Base-by-base conservation (phyloP, 2,888 invertebrate genomes). In the Linnaemya tessellans region DNA sequence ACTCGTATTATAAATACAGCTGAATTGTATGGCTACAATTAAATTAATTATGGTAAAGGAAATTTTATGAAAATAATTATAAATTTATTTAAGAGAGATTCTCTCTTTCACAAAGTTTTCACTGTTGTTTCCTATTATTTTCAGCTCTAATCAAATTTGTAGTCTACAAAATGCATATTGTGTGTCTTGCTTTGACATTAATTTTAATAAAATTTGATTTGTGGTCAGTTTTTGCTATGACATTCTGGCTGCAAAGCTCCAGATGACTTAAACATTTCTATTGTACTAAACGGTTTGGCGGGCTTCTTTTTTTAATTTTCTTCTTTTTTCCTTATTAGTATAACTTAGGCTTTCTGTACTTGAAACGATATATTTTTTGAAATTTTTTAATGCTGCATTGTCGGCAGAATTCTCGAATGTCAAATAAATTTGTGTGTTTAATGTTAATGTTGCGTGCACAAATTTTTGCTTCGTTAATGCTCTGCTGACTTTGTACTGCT, bases 391-490 rank as follows among this genome's bases (percentile, higher is more conserved):
- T 30, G 30, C 30, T 38, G 9, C 15, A 3, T 35, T 56, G 81
- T 75, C 81, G 60, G 68, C 68, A 54, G 22, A 68, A 20, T 68
- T 18, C 35, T 68, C 51, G 51, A 68, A 74, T 81, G 74, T 68
- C 74, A 68, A 68, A 68, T 75, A 68, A 75, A 81, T 81, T 81
- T 62, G 41, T 62, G 9, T 60, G 38, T 41, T 81, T 68, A 68
- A 68, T 75, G 43, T 43, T 81, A 25, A 81, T 68, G 62, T 64
- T 79, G 79, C 54, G 70, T 70, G 62, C 41, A 54, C 62, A 62
- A 43, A 51, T 54, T 79, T 41, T 62, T 62, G 41, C 11, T 49
- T 1, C 58, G 35, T 35, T 60, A 58, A 58, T 58, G 30, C 51
- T 20, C 11, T 68, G 60, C 18, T 30, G 9, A 5, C 18, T n/a